Conservation (phyloP, 1,140 invertebrate species). For the Hycleus cichorii region DNA sequence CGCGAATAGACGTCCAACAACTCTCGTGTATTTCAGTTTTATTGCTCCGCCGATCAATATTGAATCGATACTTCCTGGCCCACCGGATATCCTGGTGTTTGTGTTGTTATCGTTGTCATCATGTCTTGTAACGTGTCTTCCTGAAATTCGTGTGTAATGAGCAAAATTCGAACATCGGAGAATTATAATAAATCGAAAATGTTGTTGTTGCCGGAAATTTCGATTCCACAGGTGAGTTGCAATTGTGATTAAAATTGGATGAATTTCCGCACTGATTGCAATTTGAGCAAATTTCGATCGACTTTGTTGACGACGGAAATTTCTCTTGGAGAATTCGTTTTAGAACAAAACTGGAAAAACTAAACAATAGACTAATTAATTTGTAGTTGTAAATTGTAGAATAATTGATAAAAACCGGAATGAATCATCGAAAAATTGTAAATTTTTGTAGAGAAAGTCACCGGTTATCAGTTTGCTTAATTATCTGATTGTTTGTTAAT, state of each 20-base stretch:
- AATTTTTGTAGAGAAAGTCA: too few species aligned
- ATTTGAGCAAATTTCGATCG: not conserved
- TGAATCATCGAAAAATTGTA: not conserved
- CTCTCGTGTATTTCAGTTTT: not conserved
- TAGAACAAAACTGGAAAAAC: not conserved
- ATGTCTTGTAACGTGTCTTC: slow-evolving; percentile 12
- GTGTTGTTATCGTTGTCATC: slow-evolving; percentile 3
- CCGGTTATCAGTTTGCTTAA: too few species aligned
- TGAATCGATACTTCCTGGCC: too few species aligned
- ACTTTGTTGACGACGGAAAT: not conserved
- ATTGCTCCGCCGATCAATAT: not conserved
- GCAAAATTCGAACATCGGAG: slow-evolving; percentile 25
- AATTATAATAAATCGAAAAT: slow-evolving; percentile 21
- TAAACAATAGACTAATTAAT: not conserved
- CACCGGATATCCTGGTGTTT: slow-evolving; percentile 1
- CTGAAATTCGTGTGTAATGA: slow-evolving; percentile 17
- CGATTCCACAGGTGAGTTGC: slow-evolving; percentile 30
- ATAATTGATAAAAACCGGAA: not conserved
- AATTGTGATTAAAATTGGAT: not conserved
- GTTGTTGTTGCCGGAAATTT: slow-evolving; percentile 33
- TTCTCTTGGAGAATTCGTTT: slow-evolving; percentile 3
- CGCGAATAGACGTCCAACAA: slow-evolving; percentile 7
- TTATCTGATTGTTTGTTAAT: not conserved
- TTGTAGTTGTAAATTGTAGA: not conserved
- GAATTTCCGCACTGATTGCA: slow-evolving; percentile 1